Percentiles rank a stretch among this genome's conserved stretches.
Evolutionary conservation across 2,888 invertebrate genomes (phyloP).

Genomic region (Serripes groenlandicus): DNA sequence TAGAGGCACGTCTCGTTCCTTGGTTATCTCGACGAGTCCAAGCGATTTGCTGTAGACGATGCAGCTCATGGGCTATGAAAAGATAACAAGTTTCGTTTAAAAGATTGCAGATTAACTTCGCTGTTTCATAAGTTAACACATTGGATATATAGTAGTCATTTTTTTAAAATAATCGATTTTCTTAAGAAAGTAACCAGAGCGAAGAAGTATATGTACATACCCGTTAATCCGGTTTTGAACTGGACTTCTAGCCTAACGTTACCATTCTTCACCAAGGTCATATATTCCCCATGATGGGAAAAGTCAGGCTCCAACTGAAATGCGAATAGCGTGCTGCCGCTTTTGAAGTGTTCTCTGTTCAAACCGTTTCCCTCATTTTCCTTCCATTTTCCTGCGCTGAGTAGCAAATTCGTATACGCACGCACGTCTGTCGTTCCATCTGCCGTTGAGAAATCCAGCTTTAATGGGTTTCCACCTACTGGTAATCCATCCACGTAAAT

Average conservation of each 20-base stretch:
- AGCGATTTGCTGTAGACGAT: slow-evolving; percentile 24
- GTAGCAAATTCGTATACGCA: slow-evolving; percentile 40
- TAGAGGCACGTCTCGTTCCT: slow-evolving; percentile 10
- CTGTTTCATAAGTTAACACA: neutral
- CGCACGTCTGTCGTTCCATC: slow-evolving; percentile 22
- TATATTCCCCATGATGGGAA: slow-evolving; percentile 45
- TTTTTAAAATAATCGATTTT: too few relatives aligned
- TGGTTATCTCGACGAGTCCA: slow-evolving; percentile 17
- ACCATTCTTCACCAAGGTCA: slow-evolving; percentile 34
- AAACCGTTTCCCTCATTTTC: slow-evolving; percentile 31
- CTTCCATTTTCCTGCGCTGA: slow-evolving; percentile 42
- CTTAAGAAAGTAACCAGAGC: neutral
- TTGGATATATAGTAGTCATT: neutral
- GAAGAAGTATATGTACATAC: neutral
- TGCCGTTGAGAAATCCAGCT: slow-evolving; percentile 32
- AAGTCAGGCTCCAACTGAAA: slow-evolving; percentile 26
- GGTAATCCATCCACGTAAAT: slow-evolving; percentile 46
- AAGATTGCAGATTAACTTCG: too few relatives aligned
- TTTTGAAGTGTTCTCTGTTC: slow-evolving; percentile 6
- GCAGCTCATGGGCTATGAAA: slow-evolving; percentile 35
- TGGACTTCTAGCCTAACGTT: slow-evolving; percentile 28
- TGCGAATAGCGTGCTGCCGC: slow-evolving; percentile 23
- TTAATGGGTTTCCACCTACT: slow-evolving; percentile 40
- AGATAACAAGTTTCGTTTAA: too few relatives aligned
- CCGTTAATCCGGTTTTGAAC: slow-evolving; percentile 15